Evolutionary conservation across 2,888 invertebrate genomes (phyloP).

Genomic region (Pachycephus smyrnensis): DNA sequence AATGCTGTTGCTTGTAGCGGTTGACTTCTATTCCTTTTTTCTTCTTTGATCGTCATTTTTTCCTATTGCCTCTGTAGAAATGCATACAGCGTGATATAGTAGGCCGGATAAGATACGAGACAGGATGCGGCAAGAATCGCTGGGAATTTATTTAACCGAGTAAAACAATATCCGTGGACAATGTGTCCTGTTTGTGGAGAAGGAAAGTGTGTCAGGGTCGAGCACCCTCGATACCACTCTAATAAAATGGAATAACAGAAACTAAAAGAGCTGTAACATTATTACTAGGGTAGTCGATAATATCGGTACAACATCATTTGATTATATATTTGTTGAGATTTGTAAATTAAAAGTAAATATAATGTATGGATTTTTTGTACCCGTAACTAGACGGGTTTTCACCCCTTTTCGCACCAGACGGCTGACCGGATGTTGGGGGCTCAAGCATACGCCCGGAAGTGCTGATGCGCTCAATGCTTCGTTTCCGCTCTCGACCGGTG

Average conservation of each 20-base stretch:
- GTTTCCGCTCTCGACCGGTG: slow-evolving; percentile 45
- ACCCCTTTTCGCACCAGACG: neutral
- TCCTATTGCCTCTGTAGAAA: neutral
- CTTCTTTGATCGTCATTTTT: neutral
- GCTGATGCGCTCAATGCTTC: slow-evolving; percentile 52
- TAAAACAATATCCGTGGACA: neutral
- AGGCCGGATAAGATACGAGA: neutral
- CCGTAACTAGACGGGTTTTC: neutral
- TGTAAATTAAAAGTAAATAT: neutral
- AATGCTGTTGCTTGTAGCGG: neutral
- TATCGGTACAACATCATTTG: neutral
- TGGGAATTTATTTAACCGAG: neutral
- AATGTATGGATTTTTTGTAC: neutral
- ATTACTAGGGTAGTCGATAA: neutral
- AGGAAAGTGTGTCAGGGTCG: neutral
- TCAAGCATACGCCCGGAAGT: slow-evolving; percentile 48
- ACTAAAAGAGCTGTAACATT: neutral
- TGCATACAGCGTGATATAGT: neutral
- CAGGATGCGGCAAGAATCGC: neutral
- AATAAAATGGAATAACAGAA: neutral
- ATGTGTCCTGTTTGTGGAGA: neutral
- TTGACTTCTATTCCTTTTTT: neutral
- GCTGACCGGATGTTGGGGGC: slow-evolving; percentile 46
- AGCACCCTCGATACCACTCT: neutral
- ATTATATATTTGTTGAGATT: neutral